A percentile compares a stretch with the other conserved stretches of the same genome.
Evolutionary conservation across 2,113 vertebrate species (phyloP).

Genomic region (Eleginops maclovinus): DNA sequence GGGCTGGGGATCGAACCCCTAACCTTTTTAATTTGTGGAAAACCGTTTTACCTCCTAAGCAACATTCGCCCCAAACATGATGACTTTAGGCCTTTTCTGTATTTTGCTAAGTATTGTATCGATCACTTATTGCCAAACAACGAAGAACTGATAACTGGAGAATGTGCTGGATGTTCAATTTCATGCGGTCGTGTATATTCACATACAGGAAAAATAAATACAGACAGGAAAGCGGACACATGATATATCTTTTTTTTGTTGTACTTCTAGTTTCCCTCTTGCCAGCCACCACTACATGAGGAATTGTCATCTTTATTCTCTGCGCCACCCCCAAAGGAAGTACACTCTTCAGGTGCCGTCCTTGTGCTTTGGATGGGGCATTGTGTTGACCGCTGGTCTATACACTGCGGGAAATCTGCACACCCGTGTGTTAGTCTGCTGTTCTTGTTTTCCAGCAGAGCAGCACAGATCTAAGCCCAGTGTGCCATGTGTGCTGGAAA

Average conservation of each 20-base stretch:
- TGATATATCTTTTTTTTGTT: not conserved
- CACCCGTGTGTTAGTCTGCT: not conserved
- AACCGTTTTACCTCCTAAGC: no score
- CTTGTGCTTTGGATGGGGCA: not conserved
- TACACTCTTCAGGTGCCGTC: not conserved
- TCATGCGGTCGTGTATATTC: not conserved
- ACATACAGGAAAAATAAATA: not conserved
- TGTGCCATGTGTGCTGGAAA: slow-evolving; percentile 11
- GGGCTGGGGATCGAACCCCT: no score
- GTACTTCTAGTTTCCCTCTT: not conserved
- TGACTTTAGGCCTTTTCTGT: not conserved
- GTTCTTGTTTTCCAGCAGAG: slow-evolving; percentile 37
- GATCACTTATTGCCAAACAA: slow-evolving; percentile 6
- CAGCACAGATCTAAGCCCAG: slow-evolving; percentile 2
- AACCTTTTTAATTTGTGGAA: no score
- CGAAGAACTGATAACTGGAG: not conserved
- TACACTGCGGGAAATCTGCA: slow-evolving; percentile 15
- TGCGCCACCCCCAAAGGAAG: not conserved
- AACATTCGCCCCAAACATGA: not conserved
- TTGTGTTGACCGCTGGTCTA: not conserved
- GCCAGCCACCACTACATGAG: not conserved
- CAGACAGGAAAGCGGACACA: not conserved
- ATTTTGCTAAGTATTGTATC: slow-evolving; percentile 4
- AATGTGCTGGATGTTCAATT: not conserved
- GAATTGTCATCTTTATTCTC: slow-evolving; percentile 9